phyloP scores from a whole-genome alignment of 2,888 invertebrate genomes.

The Scaptomyza parva region DNA sequence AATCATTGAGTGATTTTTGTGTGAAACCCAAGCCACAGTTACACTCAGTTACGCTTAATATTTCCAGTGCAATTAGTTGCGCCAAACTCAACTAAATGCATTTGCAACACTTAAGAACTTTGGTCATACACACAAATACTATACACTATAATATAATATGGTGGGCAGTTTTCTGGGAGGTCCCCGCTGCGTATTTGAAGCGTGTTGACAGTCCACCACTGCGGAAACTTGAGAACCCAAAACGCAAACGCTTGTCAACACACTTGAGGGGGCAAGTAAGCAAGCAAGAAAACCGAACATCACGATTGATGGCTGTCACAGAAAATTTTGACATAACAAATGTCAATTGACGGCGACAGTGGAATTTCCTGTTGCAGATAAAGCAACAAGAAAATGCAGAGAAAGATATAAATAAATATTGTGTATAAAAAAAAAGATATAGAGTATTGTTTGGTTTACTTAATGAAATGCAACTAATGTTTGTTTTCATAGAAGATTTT shows the following conservation, averaged over 20 bases:
- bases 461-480: conserved; percentile 61
- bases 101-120: conserved; percentile 66
- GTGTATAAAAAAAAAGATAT: not conserved
- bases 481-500: conserved; percentile 71
- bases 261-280: conserved; percentile 28
- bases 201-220: conserved; percentile 42
- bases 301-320: conserved; percentile 76
- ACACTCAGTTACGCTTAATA: conserved; percentile 41
- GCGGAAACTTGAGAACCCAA: conserved; percentile 47
- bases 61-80: conserved; percentile 45
- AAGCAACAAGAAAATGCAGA: conserved; percentile 2
- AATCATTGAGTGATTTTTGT: conserved; percentile 61
- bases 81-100: conserved; percentile 55
- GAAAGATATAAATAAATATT: conserved; percentile 5
- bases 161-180: conserved; percentile 61
- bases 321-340: conserved; percentile 78
- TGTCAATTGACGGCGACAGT: conserved; percentile 61
- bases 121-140: conserved; percentile 1
- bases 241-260: conserved; percentile 65
- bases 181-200: conserved; percentile 50
- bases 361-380: conserved; percentile 50
- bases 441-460: conserved; percentile 37
- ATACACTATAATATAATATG: not conserved
- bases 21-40: not conserved
- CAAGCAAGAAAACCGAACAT: conserved; percentile 17